Evolutionary conservation across 2,113 vertebrate species (phyloP), one percentile per base, ranked within the genome.

Genomic region (Pomatostomus ruficeps): DNA sequence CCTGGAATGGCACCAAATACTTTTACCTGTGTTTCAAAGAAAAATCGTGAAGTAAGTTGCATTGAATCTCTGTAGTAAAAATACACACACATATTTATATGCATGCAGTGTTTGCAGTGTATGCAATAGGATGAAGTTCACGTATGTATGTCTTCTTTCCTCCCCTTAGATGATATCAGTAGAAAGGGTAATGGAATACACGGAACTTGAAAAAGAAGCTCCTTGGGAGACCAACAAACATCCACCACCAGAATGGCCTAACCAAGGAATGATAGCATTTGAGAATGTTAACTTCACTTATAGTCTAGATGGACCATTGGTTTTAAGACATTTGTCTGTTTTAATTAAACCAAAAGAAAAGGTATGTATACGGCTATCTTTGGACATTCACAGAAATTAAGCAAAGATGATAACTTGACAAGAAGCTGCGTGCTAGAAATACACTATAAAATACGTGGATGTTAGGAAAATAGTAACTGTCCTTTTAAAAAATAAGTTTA

Each of bases 121-220:
- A 28, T 21, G 24, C 49, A 58, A 18, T 4, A 36, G 68, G 12
- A 36, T 88, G 49, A 82, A 61, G 52, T 82, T 43, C 55, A 43
- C 10, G 1, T 24, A 2, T 63, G 1, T 57, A 5, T 72, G 35
- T 79, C 21, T 14, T 67, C 52, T 82, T 89, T 93, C 18, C 11
- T 93, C 18, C 24, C 16, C 14, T 72, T 89, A 99, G 99, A 99
- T 99, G 99, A 99, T 99, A 48, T 99, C 99, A 7, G 99, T 99
- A 61, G 99, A 99, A 97, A 97, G 99, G 95, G 99, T 99, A 77
- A 97, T 99, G 54, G 99, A 99, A 58, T 99, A 99, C 81, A 98
- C 99, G 26, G 97, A 99, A 63, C 98, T 99, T 73, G 99, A 99
- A 92, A 99, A 98, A 73, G 99, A 99, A 96, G 99, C 99, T 8